These are phyloP conservation scores for Tachystola acroxantha DNA, from an alignment of 2,888 invertebrate species.

Conservation along the genomic window DNA sequence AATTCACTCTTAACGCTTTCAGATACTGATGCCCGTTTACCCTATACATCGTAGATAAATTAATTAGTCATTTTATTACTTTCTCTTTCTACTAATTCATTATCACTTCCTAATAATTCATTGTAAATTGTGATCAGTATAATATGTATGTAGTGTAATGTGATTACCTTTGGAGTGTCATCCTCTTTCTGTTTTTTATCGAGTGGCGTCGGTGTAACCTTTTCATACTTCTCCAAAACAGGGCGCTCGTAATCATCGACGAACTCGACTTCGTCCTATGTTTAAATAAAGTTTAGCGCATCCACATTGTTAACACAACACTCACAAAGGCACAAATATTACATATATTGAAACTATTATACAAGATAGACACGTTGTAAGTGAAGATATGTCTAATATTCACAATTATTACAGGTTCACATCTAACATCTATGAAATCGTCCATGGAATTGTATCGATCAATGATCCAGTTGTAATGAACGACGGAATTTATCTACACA, in stretches of 20 bases:
- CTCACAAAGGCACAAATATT: conserved; percentile 33
- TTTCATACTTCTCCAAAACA: conserved; percentile 85
- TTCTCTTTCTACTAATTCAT: conserved; percentile 6
- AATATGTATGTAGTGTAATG: conserved; percentile 35
- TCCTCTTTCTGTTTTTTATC: conserved; percentile 72
- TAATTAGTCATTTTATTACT: conserved; percentile 9
- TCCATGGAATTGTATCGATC: conserved; percentile 6
- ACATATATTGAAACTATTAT: conserved; percentile 22
- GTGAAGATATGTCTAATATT: neutral
- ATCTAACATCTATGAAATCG: conserved; percentile 2
- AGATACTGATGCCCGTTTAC: conserved; percentile 62
- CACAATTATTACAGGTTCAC: neutral
- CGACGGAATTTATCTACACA: conserved; percentile 5
- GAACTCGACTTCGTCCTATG: conserved; percentile 70
- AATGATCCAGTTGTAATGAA: neutral
- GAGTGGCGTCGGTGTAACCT: conserved; percentile 72
- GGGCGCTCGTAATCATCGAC: conserved; percentile 88
- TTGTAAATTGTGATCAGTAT: conserved; percentile 16
- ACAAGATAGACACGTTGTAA: neutral
- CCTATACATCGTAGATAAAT: conserved; percentile 39
- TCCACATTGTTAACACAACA: conserved; percentile 45
- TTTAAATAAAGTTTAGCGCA: conserved; percentile 61
- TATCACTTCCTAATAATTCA: conserved; percentile 6
- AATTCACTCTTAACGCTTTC: conserved; percentile 64
- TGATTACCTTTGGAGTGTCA: conserved; percentile 66